These are phyloP conservation scores for Chloroclystis v-ata DNA, from an alignment of 2,888 invertebrate species.

Conservation along the genomic window DNA sequence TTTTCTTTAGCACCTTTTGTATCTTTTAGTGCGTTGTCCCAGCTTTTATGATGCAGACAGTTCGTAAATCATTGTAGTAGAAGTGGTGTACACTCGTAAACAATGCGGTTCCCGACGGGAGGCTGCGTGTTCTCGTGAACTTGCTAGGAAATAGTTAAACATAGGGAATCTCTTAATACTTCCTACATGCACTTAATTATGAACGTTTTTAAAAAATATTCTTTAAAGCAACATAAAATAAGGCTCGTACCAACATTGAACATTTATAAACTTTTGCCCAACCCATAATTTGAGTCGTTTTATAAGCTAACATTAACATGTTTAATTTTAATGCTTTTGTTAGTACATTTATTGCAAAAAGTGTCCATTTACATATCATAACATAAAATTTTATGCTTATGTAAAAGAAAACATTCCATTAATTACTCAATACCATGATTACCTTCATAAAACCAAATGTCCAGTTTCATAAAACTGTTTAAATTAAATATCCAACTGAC, in stretches of 20 bases:
- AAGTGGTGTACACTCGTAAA: constrained; percentile 70
- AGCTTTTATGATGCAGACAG: constrained; percentile 71
- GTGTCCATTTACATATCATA: constrained; percentile 8
- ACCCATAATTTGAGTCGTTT: too few relatives aligned
- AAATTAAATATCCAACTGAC: constrained; percentile 27
- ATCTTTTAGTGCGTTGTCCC: constrained; percentile 75
- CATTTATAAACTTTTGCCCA: too few relatives aligned
- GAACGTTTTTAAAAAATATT: too few relatives aligned
- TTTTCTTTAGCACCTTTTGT: constrained; percentile 78
- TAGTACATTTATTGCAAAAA: constrained; percentile 7
- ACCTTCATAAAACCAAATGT: constrained; percentile 27
- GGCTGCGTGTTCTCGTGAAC: constrained; percentile 11
- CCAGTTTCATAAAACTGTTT: constrained; percentile 26
- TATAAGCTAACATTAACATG: neutral
- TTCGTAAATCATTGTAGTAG: constrained; percentile 77
- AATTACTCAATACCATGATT: constrained; percentile 29
- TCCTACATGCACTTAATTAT: too few relatives aligned
- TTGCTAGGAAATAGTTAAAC: neutral
- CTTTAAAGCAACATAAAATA: too few relatives aligned
- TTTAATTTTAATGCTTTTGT: neutral
- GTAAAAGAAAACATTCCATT: constrained; percentile 23
- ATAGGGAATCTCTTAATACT: neutral
- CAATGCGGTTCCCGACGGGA: constrained; percentile 62
- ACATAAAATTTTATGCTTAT: constrained; percentile 9
- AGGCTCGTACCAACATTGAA: too few relatives aligned